Base-by-base conservation (phyloP, 2,888 invertebrate species). In the Abrostola triplasia region DNA sequence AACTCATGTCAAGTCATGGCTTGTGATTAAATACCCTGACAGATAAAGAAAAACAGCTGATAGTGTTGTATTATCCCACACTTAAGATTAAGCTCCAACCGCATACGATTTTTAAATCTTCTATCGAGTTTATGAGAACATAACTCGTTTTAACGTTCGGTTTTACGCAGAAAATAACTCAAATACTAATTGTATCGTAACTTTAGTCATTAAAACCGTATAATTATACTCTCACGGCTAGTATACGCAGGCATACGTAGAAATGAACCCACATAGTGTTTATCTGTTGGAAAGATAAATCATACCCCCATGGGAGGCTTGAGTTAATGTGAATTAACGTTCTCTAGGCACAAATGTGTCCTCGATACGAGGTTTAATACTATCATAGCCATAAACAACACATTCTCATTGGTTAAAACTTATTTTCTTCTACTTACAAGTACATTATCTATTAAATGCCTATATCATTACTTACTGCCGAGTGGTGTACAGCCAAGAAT, bases 231-330 rank as follows among this genome's bases (percentile, higher is more conserved):
- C 36, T 24, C 54, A 47, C 13, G 44, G 44, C 44, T 44, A 44
- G 41, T 41, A 44, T 8, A 13, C 13, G 35, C 36, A 53, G 49
- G 41, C 54, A 40, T 41, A 47, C 36, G 54, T 49, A 62, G 12
- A 42, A 35, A 51, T 42, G 37, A 51, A 49, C 54, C 57, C 35
- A 59, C 47, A 67, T 67, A 40, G 42, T 56, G 37, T 54, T 13
- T 70, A 65, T 67, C 59, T 52, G 50, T 38, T 48, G 58, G 51
- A 50, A 13, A 60, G 48, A 72, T 77, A 77, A 70, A 77, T 66
- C 64, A 59, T 56, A 58, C 41, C 49, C 79, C 48, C 77, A 48
- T 58, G 69, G 69, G 67, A 64, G 13, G 36, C 35, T 50, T 37
- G 57, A 59, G 63, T 63, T 64, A 62, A 67, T 67, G 56, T 53